phyloP scores from a whole-genome alignment of 2,113 vertebrate species.

The Phylloscopus trochiloides region DNA sequence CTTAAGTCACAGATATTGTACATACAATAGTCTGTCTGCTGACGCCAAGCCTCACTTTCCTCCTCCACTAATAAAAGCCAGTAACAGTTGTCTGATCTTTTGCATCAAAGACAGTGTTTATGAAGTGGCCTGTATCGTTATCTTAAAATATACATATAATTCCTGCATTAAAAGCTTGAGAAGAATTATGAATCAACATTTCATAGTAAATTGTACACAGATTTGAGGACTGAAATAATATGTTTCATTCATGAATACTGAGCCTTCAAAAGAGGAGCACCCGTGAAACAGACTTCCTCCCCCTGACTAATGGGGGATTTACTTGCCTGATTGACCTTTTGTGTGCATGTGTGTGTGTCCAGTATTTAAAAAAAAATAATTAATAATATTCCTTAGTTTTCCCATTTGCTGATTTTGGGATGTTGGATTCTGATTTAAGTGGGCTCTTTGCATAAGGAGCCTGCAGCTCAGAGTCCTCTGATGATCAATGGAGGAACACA shows the following conservation, averaged over 20 bases:
- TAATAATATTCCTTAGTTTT: not conserved
- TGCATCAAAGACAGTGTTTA: slow-evolving; percentile 74
- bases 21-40: slow-evolving; percentile 40
- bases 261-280: not conserved
- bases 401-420: not conserved
- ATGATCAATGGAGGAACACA: not conserved
- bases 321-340: not conserved
- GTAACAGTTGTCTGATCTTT: slow-evolving; percentile 59
- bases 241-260: not conserved
- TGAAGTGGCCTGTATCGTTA: slow-evolving; percentile 30
- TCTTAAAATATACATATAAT: slow-evolving; percentile 41
- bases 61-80: slow-evolving; percentile 63
- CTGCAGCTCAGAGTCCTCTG: not conserved
- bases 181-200: slow-evolving; percentile 56
- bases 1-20: slow-evolving; percentile 37
- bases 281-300: not conserved
- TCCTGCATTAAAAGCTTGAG: slow-evolving; percentile 23
- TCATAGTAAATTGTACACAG: slow-evolving; percentile 39
- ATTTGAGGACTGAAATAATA: not conserved
- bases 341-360: not conserved
- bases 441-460: not conserved
- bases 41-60: slow-evolving; percentile 53
- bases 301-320: not conserved
- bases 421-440: not conserved
- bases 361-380: not conserved